Percentiles rank a stretch among this genome's conserved stretches.
phyloP scores from a whole-genome alignment of 2,113 vertebrate species.

The Hypomesus transpacificus region DNA sequence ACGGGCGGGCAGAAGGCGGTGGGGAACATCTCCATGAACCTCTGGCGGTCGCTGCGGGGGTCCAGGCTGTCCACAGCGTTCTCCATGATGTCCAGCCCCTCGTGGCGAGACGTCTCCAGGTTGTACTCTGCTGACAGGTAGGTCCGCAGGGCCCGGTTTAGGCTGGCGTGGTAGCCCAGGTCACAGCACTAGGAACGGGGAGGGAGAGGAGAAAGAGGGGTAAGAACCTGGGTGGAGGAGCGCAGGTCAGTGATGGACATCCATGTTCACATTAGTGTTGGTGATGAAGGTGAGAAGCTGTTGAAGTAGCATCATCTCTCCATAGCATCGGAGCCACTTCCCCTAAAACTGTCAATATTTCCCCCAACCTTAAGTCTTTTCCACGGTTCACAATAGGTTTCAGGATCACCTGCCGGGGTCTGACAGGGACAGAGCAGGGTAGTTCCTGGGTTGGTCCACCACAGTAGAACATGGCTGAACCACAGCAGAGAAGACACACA shows the following conservation, averaged over 20 bases:
- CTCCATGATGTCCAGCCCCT: slow-evolving; percentile 97
- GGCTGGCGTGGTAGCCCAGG: slow-evolving; percentile 93
- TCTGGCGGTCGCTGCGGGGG: slow-evolving; percentile 92
- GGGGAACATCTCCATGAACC: slow-evolving; percentile 98
- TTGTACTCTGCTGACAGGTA: slow-evolving; percentile 98
- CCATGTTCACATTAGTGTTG: not conserved
- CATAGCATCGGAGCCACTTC: no score
- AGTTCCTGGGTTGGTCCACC: no score
- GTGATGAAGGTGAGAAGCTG: no score
- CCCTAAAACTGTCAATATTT: no score
- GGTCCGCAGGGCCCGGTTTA: slow-evolving; percentile 92
- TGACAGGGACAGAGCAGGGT: no score
- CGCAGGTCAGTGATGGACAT: no score
- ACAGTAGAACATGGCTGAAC: no score
- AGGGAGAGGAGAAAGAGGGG: not conserved
- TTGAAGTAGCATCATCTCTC: no score
- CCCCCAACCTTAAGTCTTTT: no score
- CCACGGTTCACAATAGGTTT: no score
- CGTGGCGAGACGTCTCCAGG: slow-evolving; percentile 96
- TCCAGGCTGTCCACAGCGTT: slow-evolving; percentile 97
- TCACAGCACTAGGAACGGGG: slow-evolving; percentile 83
- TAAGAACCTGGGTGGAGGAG: not conserved
- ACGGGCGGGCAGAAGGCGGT: slow-evolving; percentile 91
- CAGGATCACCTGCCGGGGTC: no score
- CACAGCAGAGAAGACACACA: no score